Evolutionary conservation across 2,797 vertebrate genomes (phyloP).

Genomic region (Tympanoctomys barrerae): DNA sequence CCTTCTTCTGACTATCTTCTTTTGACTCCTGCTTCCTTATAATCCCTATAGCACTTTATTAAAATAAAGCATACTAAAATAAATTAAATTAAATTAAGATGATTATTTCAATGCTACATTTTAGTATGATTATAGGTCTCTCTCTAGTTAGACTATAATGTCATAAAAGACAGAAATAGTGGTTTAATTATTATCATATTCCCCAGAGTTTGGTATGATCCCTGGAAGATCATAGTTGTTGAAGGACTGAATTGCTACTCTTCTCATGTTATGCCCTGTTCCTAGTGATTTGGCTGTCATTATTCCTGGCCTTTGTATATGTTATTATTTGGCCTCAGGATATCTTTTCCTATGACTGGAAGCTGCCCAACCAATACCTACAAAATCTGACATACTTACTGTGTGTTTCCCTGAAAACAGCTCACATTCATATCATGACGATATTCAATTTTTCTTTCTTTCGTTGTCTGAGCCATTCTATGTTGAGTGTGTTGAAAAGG

Average conservation of each 20-base stretch:
- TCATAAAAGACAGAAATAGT: slow-evolving; percentile 1
- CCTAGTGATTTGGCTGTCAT: neutral
- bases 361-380: neutral
- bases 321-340: neutral
- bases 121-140: slow-evolving; percentile 48
- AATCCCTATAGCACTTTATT: neutral
- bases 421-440: neutral
- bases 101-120: slow-evolving; percentile 1
- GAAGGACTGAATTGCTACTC: neutral
- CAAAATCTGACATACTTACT: neutral
- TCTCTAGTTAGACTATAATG: slow-evolving; percentile 35
- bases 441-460: neutral
- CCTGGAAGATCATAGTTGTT: neutral
- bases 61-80: slow-evolving; percentile 27
- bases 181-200: slow-evolving; percentile 25
- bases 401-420: neutral
- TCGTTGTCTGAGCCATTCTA: neutral
- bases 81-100: slow-evolving; percentile 18
- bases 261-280: neutral
- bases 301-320: neutral
- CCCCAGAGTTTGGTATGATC: neutral
- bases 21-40: neutral
- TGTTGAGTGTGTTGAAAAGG: neutral
- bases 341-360: neutral
- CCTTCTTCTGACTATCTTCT: neutral